A percentile compares a stretch with the other conserved stretches of the same genome.
phyloP scores from a whole-genome alignment of 1,140 invertebrate genomes.

The Orchestia grillus region DNA sequence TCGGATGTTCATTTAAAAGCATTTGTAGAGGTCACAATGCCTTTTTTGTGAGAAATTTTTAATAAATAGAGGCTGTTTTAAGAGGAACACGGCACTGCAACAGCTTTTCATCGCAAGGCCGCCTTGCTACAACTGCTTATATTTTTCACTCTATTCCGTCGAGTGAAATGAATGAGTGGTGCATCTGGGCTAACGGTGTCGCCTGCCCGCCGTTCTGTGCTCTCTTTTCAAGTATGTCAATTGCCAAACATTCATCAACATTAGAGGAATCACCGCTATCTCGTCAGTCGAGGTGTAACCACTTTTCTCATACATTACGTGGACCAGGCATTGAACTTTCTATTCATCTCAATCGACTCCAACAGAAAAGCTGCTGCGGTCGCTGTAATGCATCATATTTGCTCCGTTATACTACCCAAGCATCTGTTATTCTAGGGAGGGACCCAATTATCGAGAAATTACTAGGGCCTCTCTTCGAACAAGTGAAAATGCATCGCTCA shows the following conservation, averaged over 20 bases:
- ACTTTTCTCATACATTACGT: slow-evolving; percentile 29
- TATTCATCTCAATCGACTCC: neutral
- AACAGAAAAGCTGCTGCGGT: neutral
- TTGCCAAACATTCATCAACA: slow-evolving; percentile 4
- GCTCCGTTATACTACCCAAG: neutral
- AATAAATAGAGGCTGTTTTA: neutral
- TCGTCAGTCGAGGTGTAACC: neutral
- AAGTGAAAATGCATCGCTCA: neutral
- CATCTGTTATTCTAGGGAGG: neutral
- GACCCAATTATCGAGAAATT: neutral
- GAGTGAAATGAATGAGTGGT: neutral
- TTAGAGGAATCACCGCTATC: neutral
- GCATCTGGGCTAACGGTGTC: neutral
- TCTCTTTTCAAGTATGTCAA: slow-evolving; percentile 16
- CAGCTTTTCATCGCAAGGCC: neutral
- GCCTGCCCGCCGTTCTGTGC: neutral
- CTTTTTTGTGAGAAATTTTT: neutral
- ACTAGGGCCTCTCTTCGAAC: neutral
- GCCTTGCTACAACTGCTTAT: neutral
- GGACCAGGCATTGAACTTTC: neutral
- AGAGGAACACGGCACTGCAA: neutral
- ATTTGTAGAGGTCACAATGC: neutral
- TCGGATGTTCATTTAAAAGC: neutral
- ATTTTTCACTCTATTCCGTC: neutral
- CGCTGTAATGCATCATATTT: slow-evolving; percentile 1